Base-by-base conservation (phyloP, 2,797 vertebrate genomes). In the Phaenicophaeus curvirostris region DNA sequence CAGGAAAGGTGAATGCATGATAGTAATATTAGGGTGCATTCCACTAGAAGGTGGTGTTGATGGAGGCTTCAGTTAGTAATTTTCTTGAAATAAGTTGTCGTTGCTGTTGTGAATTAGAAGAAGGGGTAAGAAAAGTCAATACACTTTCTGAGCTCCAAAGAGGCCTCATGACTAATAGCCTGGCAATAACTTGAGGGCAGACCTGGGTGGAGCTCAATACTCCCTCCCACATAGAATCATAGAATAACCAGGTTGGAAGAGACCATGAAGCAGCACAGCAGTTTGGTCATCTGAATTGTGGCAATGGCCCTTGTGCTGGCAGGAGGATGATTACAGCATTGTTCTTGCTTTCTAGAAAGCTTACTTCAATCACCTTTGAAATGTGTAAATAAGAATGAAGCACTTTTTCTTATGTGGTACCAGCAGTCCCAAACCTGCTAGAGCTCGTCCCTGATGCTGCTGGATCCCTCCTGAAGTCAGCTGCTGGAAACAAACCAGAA, bases 271-370 rank as follows among this genome's bases (percentile, higher is more conserved):
- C 76, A 51, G 54, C 42, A 66, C 69, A 61, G 39, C 1, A 2
- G 35, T 84, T 93, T 88, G 90, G 83, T 88, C 55, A 67, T 90
- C 73, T 75, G 51, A 78, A 72, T 50, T 75, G 90, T 88, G 87
- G 17, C 6, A 3, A 63, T 69, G 69, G 69, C 87, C 73, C 31
- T 44, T 15, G 72, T 54, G 42, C 87, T 91, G 79, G 75, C 62
- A 79, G 59, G 69, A 88, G 85, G 87, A 76, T 91, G 90, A 90
- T 66, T 80, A 44, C 19, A 61, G 73, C 58, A 73, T 86, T 91
- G 51, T 86, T 88, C 69, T 78, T 7, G 6, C 90, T 93, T 93
- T 91, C 69, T 93, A 59, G 80, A 86, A 90, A 84, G 90, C 55
- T 76, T 81, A 58, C 48, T 27, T 85, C 42, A 59, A 91, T 65